Base-by-base conservation (phyloP, 2,888 invertebrate species). In the Caenorhabditis auriculariae region DNA sequence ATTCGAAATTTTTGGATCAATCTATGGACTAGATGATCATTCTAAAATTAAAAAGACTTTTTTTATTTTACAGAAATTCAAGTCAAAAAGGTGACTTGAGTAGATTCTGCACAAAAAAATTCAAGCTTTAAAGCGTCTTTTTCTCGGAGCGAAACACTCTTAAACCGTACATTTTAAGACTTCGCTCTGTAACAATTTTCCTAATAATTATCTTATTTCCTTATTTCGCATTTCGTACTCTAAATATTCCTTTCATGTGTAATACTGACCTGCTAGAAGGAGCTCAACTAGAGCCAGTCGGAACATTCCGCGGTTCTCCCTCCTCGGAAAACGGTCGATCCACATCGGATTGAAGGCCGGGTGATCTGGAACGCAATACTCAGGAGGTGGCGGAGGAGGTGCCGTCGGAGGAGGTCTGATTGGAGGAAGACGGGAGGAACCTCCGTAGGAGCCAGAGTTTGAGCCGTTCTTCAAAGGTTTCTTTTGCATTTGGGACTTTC, bases 281-380 rank as follows among this genome's bases (percentile, higher is more conserved):
- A 68, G 43, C 45, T 78, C 74, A 2, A 78, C 72, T 19, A 78
- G 56, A 50, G 73, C 73, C 42, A 78, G 49, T 44, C 76, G 56
- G 59, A 78, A 75, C 78, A 78, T 78, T 57, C 75, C 76, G 2
- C 78, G 65, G 53, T 78, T 78, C 43, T 78, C 76, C n/a, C 75
- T 48, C 15, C 74, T 58, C 17, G 76, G 74, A 47, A 77, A 76
- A 29, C 73, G 61, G 64, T 77, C 76, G 32, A 76, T 59, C 76
- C 75, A 77, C 70, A 74, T 66, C 19, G 74, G 69, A 48, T 73
- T 66, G 54, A 66, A 61, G 12, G 54, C 57, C n/a, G 67, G 61
- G 39, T 65, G 66, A 23, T 44, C 62, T 12, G 68, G 65, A 39
- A 58, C 50, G 42, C 59, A 54, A 37, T 65, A 66, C 32, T 66